Evolutionary conservation across 2,888 invertebrate genomes (phyloP).

Genomic region (Gnatocerus cornutus): DNA sequence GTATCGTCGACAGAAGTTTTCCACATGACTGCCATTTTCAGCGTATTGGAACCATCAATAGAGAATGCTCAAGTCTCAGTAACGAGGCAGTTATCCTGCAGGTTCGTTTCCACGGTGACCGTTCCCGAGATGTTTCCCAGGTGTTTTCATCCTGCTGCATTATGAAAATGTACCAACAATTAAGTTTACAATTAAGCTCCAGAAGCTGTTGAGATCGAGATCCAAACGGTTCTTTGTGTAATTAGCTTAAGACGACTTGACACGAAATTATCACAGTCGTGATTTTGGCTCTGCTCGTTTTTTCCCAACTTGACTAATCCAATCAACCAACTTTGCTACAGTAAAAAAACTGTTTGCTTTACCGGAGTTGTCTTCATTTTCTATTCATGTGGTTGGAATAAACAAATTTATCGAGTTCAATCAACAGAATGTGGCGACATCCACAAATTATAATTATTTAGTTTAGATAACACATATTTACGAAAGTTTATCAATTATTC

Average conservation of each 20-base stretch:
- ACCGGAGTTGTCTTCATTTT: no score
- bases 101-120: constrained; percentile 56
- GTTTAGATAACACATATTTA: no score
- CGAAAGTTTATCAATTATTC: no score
- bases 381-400: no score
- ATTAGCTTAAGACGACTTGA: constrained; percentile 34
- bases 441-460: no score
- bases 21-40: constrained; percentile 64
- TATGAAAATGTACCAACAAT: constrained; percentile 41
- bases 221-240: constrained; percentile 18
- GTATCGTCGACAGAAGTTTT: constrained; percentile 66
- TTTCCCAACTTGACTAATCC: not conserved
- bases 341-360: no score
- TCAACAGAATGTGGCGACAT: no score
- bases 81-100: constrained; percentile 62
- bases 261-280: constrained; percentile 26
- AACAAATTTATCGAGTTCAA: no score
- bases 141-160: constrained; percentile 31
- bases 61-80: constrained; percentile 62
- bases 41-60: constrained; percentile 63
- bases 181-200: constrained; percentile 25
- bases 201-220: constrained; percentile 17
- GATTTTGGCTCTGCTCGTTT: constrained; percentile 20
- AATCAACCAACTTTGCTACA: no score
- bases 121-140: constrained; percentile 40